These are phyloP conservation scores for Thamnophis elegans DNA, from an alignment of 2,797 vertebrate genomes.

Conservation along the genomic window DNA sequence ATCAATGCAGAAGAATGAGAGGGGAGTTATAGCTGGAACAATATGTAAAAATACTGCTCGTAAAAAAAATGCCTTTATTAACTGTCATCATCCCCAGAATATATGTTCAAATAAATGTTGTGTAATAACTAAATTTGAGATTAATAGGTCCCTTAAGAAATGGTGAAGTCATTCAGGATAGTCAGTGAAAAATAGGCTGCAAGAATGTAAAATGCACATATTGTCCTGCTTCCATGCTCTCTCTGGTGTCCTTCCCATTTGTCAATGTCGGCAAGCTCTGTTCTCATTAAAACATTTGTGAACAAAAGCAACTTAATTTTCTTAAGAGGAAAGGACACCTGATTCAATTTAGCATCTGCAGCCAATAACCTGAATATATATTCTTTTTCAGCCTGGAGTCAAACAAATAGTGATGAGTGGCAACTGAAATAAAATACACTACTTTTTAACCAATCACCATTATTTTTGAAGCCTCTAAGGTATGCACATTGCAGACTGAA, in stretches of 20 bases:
- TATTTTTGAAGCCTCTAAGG: slow-evolving; percentile 78
- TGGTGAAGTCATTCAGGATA: slow-evolving; percentile 78
- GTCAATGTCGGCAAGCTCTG: slow-evolving; percentile 88
- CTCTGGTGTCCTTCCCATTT: slow-evolving; percentile 86
- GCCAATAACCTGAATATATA: slow-evolving; percentile 79
- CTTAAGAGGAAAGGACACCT: slow-evolving; percentile 98
- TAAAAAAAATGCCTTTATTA: slow-evolving; percentile 92
- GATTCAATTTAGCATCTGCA: slow-evolving; percentile 92
- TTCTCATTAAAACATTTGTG: slow-evolving; percentile 93
- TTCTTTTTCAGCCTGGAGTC: slow-evolving; percentile 67
- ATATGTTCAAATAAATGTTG: slow-evolving; percentile 98
- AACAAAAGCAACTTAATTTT: slow-evolving; percentile 97
- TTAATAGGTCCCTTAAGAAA: slow-evolving; percentile 88
- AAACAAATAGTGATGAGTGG: slow-evolving; percentile 82
- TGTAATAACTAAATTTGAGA: slow-evolving; percentile 91
- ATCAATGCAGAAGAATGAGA: slow-evolving; percentile 81
- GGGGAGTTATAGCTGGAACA: slow-evolving; percentile 73
- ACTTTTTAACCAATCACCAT: slow-evolving; percentile 65
- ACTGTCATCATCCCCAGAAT: slow-evolving; percentile 90
- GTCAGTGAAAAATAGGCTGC: slow-evolving; percentile 92
- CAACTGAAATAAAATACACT: slow-evolving; percentile 80
- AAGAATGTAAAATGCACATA: slow-evolving; percentile 84
- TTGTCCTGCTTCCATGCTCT: slow-evolving; percentile 86
- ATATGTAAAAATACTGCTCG: slow-evolving; percentile 88
- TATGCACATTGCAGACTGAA: slow-evolving; percentile 60